Evolutionary conservation across 2,113 vertebrate species (phyloP), one percentile per base, ranked within the genome.

Genomic region (Dryoscopus gambensis): DNA sequence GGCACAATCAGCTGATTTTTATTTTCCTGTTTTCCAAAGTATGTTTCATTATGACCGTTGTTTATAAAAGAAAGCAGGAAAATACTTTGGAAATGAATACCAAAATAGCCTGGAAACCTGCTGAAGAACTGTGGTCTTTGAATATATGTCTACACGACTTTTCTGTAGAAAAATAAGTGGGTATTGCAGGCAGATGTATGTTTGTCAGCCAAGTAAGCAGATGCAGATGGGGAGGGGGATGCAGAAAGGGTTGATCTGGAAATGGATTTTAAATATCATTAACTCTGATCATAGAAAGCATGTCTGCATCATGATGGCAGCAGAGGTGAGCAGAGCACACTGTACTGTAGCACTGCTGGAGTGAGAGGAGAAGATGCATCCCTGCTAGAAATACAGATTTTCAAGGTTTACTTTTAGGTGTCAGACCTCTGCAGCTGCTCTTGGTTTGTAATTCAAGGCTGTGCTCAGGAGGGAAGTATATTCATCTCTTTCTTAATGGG

Each of bases 401-500:
- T 91, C 33, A 60, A 83, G 78, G 56, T 80, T 53, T 96, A 79
- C 60, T 89, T 81, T 39, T 40, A 56, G 71, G 22, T 85, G 65
- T 92, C 60, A 91, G 56, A 89, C 67, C 78, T 93, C 87, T 69
- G 55, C 15, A 87, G n/a, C 64, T 60, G 25, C 23, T 93, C 64
- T 76, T 68, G 74, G 64, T 70, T 82, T 91, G 74, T 80, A 93
- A 84, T 93, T 93, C 62, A 91, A 93, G 92, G 64, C 68, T 84
- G 20, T 83, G 83, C 76, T 92, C 33, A 6, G 62, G 69, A 63
- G 76, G 56, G 28, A 71, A 65, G 68, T 95, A 37, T 93, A 94
- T 93, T 93, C 47, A 53, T 90, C 76, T 92, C 63, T 87, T 55
- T 62, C 85, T 92, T 93, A 88, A 96, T 94, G 64, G 88, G n/a